Evolutionary conservation across 2,797 vertebrate genomes (phyloP).

Genomic region (Siniperca undulata): DNA sequence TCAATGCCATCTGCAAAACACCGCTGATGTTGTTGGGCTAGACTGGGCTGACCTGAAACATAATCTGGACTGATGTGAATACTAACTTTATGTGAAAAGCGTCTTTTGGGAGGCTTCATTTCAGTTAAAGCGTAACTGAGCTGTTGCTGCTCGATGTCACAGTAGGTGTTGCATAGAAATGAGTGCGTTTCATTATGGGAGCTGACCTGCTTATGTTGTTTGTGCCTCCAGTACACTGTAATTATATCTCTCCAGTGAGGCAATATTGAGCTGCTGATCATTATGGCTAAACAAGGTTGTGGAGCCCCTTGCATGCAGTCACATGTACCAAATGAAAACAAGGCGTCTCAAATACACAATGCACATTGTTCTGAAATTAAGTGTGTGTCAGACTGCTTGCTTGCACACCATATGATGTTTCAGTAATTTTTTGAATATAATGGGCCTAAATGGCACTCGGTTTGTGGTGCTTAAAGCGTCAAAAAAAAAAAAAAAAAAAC

Average conservation of each 20-base stretch:
- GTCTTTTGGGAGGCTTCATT: background rate
- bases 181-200: background rate
- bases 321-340: conserved; percentile 1
- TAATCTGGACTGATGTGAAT: background rate
- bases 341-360: background rate
- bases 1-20: conserved; percentile 3
- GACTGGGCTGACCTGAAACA: background rate
- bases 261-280: conserved; percentile 18
- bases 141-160: background rate
- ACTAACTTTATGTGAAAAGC: background rate
- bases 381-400: background rate
- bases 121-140: background rate
- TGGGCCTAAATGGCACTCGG: too few relatives aligned
- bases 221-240: background rate
- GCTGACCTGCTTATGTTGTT: conserved; percentile 25
- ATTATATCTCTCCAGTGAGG: conserved; percentile 10
- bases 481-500: too few relatives aligned
- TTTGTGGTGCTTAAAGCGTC: too few relatives aligned
- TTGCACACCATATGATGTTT: background rate
- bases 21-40: conserved; percentile 4
- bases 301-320: background rate
- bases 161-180: background rate
- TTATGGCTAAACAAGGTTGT: conserved; percentile 17
- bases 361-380: background rate
- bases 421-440: background rate